Evolutionary conservation across 2,888 invertebrate genomes (phyloP).

Genomic region (Coelinius sp.): DNA sequence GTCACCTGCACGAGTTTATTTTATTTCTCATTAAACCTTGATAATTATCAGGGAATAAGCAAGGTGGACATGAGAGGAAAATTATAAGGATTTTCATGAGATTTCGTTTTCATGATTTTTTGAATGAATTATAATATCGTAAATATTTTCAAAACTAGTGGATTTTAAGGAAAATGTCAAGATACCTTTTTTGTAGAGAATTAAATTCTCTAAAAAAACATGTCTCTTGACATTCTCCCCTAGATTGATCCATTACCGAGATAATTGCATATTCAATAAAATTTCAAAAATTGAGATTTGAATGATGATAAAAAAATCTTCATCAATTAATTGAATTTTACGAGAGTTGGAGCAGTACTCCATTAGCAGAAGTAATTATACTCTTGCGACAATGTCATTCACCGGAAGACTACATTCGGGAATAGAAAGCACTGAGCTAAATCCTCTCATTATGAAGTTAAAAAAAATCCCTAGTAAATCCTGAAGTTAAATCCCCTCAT

Average conservation of each 20-base stretch:
- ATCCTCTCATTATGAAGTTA: not conserved
- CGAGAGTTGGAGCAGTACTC: conserved; percentile 7
- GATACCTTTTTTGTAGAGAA: no score
- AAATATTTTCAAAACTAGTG: no score
- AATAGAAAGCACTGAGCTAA: not conserved
- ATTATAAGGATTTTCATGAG: conserved; percentile 5
- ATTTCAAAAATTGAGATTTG: no score
- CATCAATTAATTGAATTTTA: conserved; percentile 2
- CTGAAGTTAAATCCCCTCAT: not conserved
- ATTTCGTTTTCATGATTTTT: conserved; percentile 25
- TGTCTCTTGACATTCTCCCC: no score
- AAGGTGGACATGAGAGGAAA: conserved; percentile 23
- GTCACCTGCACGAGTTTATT: conserved; percentile 42
- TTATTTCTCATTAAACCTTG: conserved; percentile 48
- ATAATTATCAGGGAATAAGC: conserved; percentile 37
- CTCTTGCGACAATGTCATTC: not conserved
- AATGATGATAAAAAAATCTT: not conserved
- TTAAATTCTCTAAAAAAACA: no score
- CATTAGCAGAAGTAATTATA: not conserved
- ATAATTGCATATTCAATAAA: not conserved
- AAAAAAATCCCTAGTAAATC: not conserved
- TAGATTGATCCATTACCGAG: no score
- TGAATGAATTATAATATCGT: not conserved
- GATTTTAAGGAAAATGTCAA: no score
- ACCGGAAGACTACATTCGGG: not conserved